These are phyloP conservation scores for Drosophila mercatorum DNA, from an alignment of 2,888 invertebrate genomes.

Conservation along the genomic window DNA sequence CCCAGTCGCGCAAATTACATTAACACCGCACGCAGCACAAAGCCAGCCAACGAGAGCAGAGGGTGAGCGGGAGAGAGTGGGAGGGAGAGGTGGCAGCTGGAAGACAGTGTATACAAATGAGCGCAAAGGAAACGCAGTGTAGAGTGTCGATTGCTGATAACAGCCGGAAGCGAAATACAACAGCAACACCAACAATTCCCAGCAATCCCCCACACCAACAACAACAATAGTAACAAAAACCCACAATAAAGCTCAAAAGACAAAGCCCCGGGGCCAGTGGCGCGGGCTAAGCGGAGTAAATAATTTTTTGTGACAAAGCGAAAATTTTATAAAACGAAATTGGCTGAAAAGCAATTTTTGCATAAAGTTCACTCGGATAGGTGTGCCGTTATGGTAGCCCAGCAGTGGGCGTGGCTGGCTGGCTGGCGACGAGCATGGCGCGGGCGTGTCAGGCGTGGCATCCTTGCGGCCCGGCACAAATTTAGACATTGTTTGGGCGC, in stretches of 20 bases:
- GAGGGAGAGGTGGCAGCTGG: not conserved
- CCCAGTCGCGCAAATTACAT: constrained; percentile 61
- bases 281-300: constrained; percentile 5
- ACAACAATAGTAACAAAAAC: constrained; percentile 27
- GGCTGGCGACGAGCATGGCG: not conserved
- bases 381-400: constrained; percentile 40
- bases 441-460: constrained; percentile 43
- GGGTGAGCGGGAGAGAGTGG: not conserved
- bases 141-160: constrained; percentile 78
- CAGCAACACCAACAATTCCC: constrained; percentile 20
- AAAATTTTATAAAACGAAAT: constrained; percentile 68
- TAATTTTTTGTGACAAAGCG: constrained; percentile 39
- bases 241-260: constrained; percentile 60
- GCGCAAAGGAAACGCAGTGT: constrained; percentile 50
- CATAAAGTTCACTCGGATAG: constrained; percentile 54
- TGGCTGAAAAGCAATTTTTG: constrained; percentile 70
- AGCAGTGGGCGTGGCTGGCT: not conserved
- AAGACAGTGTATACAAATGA: constrained; percentile 55
- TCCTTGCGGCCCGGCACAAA: constrained; percentile 64
- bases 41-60: not conserved
- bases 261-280: constrained; percentile 46
- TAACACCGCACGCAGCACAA: constrained; percentile 65
- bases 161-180: constrained; percentile 68
- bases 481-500: constrained; percentile 60
- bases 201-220: constrained; percentile 25